phyloP scores from a whole-genome alignment of 2,113 vertebrate genomes.

The Chaetodon trifascialis region DNA sequence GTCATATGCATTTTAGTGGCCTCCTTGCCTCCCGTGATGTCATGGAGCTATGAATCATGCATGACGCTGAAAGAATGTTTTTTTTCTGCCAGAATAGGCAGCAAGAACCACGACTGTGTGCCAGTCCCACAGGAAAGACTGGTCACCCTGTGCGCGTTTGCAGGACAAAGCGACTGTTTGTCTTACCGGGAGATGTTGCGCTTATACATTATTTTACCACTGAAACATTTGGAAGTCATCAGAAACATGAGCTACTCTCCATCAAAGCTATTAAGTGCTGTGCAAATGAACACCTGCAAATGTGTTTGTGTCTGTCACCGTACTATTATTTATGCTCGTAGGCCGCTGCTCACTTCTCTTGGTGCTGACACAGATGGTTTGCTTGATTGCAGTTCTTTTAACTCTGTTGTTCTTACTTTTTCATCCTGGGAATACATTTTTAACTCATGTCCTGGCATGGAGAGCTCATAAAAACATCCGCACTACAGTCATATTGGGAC shows the following conservation, averaged over 20 bases:
- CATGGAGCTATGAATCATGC: conserved; percentile 68
- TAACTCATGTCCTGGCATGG: neutral
- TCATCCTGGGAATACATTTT: conserved; percentile 16
- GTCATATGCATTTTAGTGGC: conserved; percentile 64
- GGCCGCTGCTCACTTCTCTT: conserved; percentile 3
- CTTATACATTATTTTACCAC: neutral
- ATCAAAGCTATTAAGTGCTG: conserved; percentile 43
- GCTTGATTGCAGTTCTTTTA: conserved; percentile 17
- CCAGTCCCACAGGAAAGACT: conserved; percentile 33
- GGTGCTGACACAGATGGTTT: conserved; percentile 16
- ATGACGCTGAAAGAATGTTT: conserved; percentile 51
- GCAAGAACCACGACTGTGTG: conserved; percentile 22
- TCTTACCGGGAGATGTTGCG: neutral
- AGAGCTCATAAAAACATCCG: conserved; percentile 12
- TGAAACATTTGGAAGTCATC: conserved; percentile 54
- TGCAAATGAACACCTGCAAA: conserved; percentile 42
- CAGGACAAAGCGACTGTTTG: conserved; percentile 8
- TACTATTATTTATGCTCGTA: conserved; percentile 38
- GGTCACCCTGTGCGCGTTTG: neutral
- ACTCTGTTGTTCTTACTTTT: conserved; percentile 20
- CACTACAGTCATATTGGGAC: conserved; percentile 1
- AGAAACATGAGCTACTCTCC: conserved; percentile 63
- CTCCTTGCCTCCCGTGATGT: conserved; percentile 50
- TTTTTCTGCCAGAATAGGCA: conserved; percentile 59
- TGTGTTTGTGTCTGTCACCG: conserved; percentile 28